phyloP scores from a whole-genome alignment of 2,797 vertebrate species.

The Rhinichthys osculus region DNA sequence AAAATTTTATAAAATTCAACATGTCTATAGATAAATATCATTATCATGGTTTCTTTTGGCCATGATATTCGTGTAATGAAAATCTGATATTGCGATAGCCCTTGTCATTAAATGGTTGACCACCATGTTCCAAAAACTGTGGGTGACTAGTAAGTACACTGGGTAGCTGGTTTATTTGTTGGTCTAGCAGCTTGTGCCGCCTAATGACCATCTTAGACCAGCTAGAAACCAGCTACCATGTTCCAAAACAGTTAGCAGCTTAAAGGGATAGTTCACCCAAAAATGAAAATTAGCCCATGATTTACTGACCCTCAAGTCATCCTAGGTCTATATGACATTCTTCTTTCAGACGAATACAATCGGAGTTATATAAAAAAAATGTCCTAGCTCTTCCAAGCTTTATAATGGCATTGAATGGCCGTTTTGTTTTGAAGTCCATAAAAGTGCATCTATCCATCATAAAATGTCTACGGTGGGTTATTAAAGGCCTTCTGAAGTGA shows the following conservation, averaged over 20 bases:
- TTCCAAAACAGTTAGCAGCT: conserved; percentile 8
- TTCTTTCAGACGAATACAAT: too few species aligned
- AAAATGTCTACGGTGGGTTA: too few species aligned
- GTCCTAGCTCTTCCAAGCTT: too few species aligned
- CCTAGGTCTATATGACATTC: too few species aligned
- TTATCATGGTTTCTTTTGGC: not conserved
- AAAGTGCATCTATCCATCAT: too few species aligned
- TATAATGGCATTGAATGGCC: too few species aligned
- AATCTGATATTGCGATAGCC: not conserved
- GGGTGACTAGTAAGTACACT: not conserved
- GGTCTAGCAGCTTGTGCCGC: conserved; percentile 7
- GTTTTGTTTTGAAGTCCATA: too few species aligned
- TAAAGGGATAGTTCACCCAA: not conserved
- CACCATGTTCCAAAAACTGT: conserved; percentile 6
- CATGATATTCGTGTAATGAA: not conserved
- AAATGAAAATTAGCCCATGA: too few species aligned
- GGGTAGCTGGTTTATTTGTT: conserved; percentile 24
- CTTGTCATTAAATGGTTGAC: not conserved
- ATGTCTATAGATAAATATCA: not conserved
- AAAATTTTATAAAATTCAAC: too few species aligned
- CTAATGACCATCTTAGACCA: conserved; percentile 23
- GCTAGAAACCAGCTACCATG: conserved; percentile 13
- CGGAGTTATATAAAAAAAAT: too few species aligned
- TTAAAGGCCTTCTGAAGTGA: too few species aligned
- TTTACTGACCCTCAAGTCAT: too few species aligned